Conservation (phyloP, 1,140 invertebrate species). For the Periplaneta americana region DNA sequence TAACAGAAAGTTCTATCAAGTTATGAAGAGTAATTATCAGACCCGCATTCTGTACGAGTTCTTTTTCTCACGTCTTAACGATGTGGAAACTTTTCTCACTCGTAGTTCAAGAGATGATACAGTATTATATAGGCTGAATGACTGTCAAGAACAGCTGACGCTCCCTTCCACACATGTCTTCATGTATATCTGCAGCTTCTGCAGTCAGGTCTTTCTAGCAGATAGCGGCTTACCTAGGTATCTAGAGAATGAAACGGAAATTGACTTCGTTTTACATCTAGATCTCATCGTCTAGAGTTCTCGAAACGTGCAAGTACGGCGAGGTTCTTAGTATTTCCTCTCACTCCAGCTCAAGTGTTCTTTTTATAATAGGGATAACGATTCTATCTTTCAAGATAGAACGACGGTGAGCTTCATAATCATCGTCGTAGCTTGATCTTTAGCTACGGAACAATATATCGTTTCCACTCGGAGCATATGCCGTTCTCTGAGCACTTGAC, state of each 20-base stretch:
- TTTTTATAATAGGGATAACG: not conserved
- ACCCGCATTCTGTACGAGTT: not conserved
- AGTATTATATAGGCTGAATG: not conserved
- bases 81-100: not conserved
- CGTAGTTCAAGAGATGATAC: not conserved
- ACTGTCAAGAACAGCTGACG: not conserved
- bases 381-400: not conserved
- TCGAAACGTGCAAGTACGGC: not conserved
- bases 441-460: not conserved
- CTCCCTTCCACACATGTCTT: not conserved
- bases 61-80: not conserved
- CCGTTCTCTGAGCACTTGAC: too few species aligned
- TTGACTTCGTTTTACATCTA: not conserved
- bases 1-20: not conserved
- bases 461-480: too few species aligned
- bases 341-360: not conserved
- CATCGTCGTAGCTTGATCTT: not conserved
- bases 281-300: not conserved
- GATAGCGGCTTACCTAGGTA: not conserved
- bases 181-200: not conserved
- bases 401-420: too few species aligned
- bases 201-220: not conserved
- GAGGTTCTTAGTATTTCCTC: not conserved
- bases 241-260: not conserved
- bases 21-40: not conserved